A percentile compares a stretch with the other conserved stretches of the same genome.
Conservation (phyloP, 2,797 vertebrate species). For the Triplophysa bombifrons region DNA sequence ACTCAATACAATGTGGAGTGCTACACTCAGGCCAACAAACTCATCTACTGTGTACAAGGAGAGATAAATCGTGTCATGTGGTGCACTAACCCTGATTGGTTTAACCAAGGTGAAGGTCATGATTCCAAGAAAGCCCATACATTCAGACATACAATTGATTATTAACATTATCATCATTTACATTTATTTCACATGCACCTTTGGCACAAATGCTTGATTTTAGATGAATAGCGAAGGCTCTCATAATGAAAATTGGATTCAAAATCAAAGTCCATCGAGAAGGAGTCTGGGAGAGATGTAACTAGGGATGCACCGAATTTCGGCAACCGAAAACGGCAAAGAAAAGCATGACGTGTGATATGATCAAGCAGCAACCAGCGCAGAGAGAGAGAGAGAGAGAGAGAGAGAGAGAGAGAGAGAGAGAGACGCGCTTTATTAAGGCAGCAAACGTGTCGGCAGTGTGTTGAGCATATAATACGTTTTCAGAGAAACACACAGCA, state of each 20-base stretch:
- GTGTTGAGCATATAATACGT: too few relatives aligned
- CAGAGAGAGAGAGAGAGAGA: too few relatives aligned
- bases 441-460: too few relatives aligned
- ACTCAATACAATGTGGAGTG: background rate
- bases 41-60: background rate
- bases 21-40: conserved; percentile 1
- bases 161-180: background rate
- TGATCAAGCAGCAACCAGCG: too few relatives aligned
- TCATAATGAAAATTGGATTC: conserved; percentile 24
- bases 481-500: too few relatives aligned
- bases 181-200: background rate
- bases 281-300: conserved; percentile 7
- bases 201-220: background rate
- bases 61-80: background rate
- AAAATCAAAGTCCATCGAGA: background rate
- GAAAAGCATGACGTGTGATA: too few relatives aligned
- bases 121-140: background rate
- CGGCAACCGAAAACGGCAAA: too few relatives aligned
- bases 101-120: background rate
- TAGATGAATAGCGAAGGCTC: conserved; percentile 12
- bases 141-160: background rate
- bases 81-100: background rate
- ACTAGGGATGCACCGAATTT: too few relatives aligned
- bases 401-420: too few relatives aligned
- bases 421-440: too few relatives aligned